phyloP scores from a whole-genome alignment of 2,113 vertebrate genomes.

The Gracilinanus agilis region DNA sequence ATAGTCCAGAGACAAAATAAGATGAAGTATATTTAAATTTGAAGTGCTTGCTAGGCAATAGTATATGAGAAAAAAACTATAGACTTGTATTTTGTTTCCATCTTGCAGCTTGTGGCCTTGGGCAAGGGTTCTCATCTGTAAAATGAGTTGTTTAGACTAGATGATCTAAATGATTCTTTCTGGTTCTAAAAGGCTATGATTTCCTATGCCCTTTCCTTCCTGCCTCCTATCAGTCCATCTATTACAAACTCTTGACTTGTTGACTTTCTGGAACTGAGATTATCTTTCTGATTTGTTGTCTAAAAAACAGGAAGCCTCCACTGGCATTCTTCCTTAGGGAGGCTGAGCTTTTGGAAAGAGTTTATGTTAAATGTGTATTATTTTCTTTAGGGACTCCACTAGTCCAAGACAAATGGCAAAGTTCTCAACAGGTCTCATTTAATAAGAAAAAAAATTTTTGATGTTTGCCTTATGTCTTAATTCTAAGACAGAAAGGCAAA shows the following conservation, averaged over 20 bases:
- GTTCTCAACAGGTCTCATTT: not conserved
- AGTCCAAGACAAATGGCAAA: not conserved
- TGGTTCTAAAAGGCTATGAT: not conserved
- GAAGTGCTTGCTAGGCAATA: not conserved
- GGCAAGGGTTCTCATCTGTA: not conserved
- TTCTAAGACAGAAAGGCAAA: too few relatives aligned
- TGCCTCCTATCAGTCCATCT: not conserved
- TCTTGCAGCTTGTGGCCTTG: not conserved
- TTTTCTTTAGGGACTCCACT: not conserved
- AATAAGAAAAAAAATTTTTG: not conserved
- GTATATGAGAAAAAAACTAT: not conserved
- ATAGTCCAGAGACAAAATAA: not conserved
- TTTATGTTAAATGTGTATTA: not conserved
- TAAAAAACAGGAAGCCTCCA: not conserved
- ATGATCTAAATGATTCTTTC: not conserved
- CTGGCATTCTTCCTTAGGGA: not conserved
- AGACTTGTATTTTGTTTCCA: not conserved
- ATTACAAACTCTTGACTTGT: not conserved
- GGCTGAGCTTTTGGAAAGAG: not conserved
- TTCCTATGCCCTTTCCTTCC: slow-evolving; percentile 6
- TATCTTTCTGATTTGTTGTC: not conserved
- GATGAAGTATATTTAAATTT: not conserved
- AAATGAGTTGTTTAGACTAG: not conserved
- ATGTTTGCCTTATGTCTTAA: too few relatives aligned
- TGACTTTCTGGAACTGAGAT: not conserved